These are phyloP conservation scores for Syrista parreyssii DNA, from an alignment of 2,888 invertebrate genomes.

Conservation along the genomic window DNA sequence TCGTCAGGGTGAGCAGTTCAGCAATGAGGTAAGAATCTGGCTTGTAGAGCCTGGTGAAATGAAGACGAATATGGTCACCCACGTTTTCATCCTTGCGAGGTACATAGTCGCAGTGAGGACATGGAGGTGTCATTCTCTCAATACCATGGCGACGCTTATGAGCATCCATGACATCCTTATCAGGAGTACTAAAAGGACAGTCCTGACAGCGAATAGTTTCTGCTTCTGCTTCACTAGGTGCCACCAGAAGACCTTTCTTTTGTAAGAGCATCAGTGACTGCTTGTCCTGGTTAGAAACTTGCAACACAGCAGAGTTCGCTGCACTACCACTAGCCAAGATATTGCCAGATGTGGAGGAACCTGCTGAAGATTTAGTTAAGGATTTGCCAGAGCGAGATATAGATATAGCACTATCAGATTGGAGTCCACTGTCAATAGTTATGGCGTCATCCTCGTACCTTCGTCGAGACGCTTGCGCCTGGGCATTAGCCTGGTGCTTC, in stretches of 20 bases:
- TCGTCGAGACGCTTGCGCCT: constrained; percentile 73
- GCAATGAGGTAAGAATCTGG: constrained; percentile 59
- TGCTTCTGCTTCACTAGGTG: constrained; percentile 28
- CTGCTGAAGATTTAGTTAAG: constrained; percentile 31
- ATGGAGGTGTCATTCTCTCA: constrained; percentile 56
- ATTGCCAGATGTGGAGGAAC: not conserved
- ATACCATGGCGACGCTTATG: constrained; percentile 59
- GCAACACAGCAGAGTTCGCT: constrained; percentile 24
- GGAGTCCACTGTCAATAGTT: constrained; percentile 41
- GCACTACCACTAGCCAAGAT: not conserved
- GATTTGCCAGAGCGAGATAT: constrained; percentile 43
- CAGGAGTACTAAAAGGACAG: constrained; percentile 52
- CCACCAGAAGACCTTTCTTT: constrained; percentile 36
- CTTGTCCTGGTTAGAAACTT: constrained; percentile 57
- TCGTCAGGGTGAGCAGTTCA: constrained; percentile 48
- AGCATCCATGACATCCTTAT: constrained; percentile 53
- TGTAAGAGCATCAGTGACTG: constrained; percentile 53
- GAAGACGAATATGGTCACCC: constrained; percentile 54
- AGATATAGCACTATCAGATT: not conserved
- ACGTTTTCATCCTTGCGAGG: constrained; percentile 58
- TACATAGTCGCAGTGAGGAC: constrained; percentile 60
- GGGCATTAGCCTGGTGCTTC: constrained; percentile 80
- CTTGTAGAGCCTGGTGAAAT: constrained; percentile 57
- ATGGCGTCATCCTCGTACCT: constrained; percentile 57
- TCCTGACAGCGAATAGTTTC: constrained; percentile 46